Conservation (phyloP, 2,888 invertebrate genomes). For the Synanthedon formicaeformis region DNA sequence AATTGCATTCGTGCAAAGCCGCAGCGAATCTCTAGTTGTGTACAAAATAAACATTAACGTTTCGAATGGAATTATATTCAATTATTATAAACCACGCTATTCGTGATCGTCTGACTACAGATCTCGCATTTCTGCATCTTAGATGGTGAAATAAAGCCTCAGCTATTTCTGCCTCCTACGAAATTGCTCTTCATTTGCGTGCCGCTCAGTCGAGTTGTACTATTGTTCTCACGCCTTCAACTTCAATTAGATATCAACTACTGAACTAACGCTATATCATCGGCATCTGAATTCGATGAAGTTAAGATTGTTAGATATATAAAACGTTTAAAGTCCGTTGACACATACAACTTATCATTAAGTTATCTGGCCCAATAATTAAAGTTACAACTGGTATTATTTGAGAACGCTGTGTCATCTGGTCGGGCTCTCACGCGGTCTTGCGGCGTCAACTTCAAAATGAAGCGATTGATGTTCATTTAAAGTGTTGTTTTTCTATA, state of each 20-base stretch:
- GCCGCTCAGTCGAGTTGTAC: conserved; percentile 24
- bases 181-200: conserved; percentile 62
- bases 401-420: conserved; percentile 36
- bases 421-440: conserved; percentile 32
- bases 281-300: no score
- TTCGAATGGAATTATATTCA: conserved; percentile 31
- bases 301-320: no score
- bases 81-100: conserved; percentile 42
- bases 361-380: conserved; percentile 14
- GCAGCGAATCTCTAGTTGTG: no score
- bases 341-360: conserved; percentile 34
- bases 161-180: conserved; percentile 36
- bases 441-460: conserved; percentile 21
- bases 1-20: no score
- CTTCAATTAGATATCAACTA: not conserved
- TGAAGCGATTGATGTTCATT: conserved; percentile 37
- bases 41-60: no score
- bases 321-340: conserved; percentile 24
- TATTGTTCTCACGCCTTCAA: conserved; percentile 48
- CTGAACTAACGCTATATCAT: no score
- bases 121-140: not conserved
- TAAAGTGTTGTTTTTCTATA: conserved; percentile 28
- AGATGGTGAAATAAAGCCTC: conserved; percentile 27
- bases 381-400: not conserved
- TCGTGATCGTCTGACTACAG: conserved; percentile 27